phyloP scores from a whole-genome alignment of 1,140 invertebrate genomes.

The Ptiloglossa arizonensis region DNA sequence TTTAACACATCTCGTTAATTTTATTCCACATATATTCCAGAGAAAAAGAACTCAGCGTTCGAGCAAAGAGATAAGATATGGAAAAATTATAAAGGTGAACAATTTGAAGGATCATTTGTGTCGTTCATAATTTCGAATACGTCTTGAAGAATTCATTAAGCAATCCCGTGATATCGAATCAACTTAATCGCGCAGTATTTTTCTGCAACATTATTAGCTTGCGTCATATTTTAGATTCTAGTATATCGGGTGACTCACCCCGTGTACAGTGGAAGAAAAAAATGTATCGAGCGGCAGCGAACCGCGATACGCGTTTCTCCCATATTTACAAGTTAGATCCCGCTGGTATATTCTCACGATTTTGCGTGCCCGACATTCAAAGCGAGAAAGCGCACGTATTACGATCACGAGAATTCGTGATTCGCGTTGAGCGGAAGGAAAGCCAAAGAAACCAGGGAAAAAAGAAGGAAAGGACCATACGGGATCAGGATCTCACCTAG shows the following conservation, averaged over 20 bases:
- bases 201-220: too few species aligned
- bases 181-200: too few species aligned
- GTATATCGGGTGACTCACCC: not conserved
- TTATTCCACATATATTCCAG: too few species aligned
- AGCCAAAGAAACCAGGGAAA: slow-evolving; percentile 4
- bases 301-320: slow-evolving; percentile 6
- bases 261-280: not conserved
- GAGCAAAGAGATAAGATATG: too few species aligned
- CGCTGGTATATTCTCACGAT: slow-evolving; percentile 27
- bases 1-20: too few species aligned
- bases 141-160: too few species aligned
- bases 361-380: slow-evolving; percentile 18
- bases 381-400: slow-evolving; percentile 41
- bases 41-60: too few species aligned
- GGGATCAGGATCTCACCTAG: not conserved
- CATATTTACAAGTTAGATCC: slow-evolving; percentile 25
- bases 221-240: too few species aligned
- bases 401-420: slow-evolving; percentile 40
- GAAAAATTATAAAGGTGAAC: too few species aligned
- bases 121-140: too few species aligned
- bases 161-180: too few species aligned
- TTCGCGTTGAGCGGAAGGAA: not conserved
- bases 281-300: not conserved
- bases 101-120: too few species aligned
- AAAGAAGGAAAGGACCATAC: not conserved